These are phyloP conservation scores for Myiotriccus ornatus DNA, from an alignment of 2,797 vertebrate genomes.

Conservation along the genomic window DNA sequence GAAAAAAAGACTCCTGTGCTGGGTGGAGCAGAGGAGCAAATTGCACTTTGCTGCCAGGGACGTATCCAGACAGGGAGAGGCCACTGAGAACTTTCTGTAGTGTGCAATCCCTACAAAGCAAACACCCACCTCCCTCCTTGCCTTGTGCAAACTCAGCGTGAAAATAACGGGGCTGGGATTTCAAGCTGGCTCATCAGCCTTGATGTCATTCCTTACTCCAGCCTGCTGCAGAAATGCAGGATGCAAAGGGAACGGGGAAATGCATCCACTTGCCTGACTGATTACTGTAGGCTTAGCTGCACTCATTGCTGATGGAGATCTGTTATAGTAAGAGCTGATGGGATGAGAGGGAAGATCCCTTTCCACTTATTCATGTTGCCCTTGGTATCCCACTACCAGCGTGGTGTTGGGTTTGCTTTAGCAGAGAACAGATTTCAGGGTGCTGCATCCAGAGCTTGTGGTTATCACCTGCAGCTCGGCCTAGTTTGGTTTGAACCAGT, in stretches of 20 bases:
- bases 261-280: background rate
- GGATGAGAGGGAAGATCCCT: background rate
- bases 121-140: background rate
- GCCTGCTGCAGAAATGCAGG: background rate
- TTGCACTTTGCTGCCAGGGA: background rate
- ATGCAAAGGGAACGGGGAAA: background rate
- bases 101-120: rapidly evolving
- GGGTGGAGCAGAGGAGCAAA: background rate
- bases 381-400: background rate
- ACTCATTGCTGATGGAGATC: background rate
- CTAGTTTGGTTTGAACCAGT: background rate
- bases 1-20: background rate
- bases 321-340: background rate
- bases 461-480: background rate
- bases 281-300: background rate
- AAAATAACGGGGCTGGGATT: background rate
- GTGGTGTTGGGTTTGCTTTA: background rate
- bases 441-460: background rate
- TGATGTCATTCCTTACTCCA: background rate
- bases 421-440: background rate
- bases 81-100: background rate
- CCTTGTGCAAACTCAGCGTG: background rate
- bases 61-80: background rate
- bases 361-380: background rate
- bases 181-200: background rate